Conservation (phyloP, 2,113 vertebrate species). For the Oryzias javanicus region DNA sequence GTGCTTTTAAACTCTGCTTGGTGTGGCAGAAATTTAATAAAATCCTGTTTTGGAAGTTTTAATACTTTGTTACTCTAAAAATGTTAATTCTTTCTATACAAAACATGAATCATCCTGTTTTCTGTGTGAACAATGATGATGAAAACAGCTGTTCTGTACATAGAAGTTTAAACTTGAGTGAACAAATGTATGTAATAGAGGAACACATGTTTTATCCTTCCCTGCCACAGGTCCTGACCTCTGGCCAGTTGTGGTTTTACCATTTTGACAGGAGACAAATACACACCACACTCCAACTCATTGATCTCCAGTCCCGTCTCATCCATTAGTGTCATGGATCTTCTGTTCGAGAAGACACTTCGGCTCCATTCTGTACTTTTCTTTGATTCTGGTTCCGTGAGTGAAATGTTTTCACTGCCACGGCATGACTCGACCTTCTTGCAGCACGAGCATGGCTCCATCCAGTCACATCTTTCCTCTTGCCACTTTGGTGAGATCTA, state of each 20-base stretch:
- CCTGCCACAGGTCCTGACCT: constrained; percentile 33
- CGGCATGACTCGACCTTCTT: constrained; percentile 10
- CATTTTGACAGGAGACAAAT: constrained; percentile 34
- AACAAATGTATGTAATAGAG: constrained; percentile 3
- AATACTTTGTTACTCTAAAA: too few relatives aligned
- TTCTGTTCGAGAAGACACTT: constrained; percentile 22
- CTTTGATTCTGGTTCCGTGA: constrained; percentile 28
- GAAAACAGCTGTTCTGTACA: not conserved
- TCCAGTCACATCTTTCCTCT: constrained; percentile 5
- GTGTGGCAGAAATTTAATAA: constrained; percentile 17
- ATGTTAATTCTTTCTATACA: not conserved
- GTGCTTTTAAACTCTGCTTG: constrained; percentile 7
- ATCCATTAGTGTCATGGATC: constrained; percentile 41
- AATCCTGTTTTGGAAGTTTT: constrained; percentile 37
- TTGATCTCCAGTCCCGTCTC: constrained; percentile 33
- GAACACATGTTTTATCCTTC: constrained; percentile 18
- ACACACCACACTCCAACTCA: constrained; percentile 13
- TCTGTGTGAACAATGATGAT: not conserved
- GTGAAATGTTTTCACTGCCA: constrained; percentile 18
- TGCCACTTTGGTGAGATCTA: constrained; percentile 27
- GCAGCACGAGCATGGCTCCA: constrained; percentile 23
- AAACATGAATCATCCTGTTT: not conserved
- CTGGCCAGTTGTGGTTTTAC: constrained; percentile 44
- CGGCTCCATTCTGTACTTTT: constrained; percentile 4
- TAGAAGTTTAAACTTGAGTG: not conserved